phyloP scores from a whole-genome alignment of 1,140 invertebrate species.

The Drosophila tristis region DNA sequence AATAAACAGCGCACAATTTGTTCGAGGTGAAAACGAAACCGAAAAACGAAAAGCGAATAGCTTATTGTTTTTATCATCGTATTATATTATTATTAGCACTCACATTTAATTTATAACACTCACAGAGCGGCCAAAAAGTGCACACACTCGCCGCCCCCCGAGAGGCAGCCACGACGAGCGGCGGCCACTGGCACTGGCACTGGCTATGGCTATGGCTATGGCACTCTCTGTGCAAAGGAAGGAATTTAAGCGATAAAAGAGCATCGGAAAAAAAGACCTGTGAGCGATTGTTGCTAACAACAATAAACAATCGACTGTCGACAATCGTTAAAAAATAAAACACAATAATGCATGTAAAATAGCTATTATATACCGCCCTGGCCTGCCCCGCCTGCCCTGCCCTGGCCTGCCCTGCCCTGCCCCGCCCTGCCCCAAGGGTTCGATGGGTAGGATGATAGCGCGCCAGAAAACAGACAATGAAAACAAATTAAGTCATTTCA shows the following conservation, averaged over 20 bases:
- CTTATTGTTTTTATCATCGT: conserved; percentile 67
- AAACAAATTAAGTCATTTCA: conserved; percentile 46
- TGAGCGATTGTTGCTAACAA: conserved; percentile 62
- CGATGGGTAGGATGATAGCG: too few relatives aligned
- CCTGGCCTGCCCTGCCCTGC: too few relatives aligned
- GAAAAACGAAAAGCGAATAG: conserved; percentile 31
- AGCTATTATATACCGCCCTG: conserved; percentile 15
- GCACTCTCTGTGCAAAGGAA: background rate
- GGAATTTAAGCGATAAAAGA: conserved; percentile 36
- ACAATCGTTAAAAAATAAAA: conserved; percentile 23
- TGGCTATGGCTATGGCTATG: background rate
- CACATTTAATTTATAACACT: conserved; percentile 59
- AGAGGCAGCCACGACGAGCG: too few relatives aligned
- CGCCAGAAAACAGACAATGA: conserved; percentile 13
- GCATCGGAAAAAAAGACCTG: conserved; percentile 9
- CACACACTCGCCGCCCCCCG: too few relatives aligned
- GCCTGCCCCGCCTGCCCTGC: too few relatives aligned
- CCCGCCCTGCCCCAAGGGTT: too few relatives aligned
- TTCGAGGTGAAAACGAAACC: conserved; percentile 30
- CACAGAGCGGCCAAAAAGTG: conserved; percentile 9
- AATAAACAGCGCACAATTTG: conserved; percentile 48
- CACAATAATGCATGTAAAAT: conserved; percentile 33
- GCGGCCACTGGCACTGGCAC: background rate
- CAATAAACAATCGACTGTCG: conserved; percentile 45
- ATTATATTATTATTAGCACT: conserved; percentile 72